Conservation (phyloP, 2,888 invertebrate genomes). For the Mimas tiliae region DNA sequence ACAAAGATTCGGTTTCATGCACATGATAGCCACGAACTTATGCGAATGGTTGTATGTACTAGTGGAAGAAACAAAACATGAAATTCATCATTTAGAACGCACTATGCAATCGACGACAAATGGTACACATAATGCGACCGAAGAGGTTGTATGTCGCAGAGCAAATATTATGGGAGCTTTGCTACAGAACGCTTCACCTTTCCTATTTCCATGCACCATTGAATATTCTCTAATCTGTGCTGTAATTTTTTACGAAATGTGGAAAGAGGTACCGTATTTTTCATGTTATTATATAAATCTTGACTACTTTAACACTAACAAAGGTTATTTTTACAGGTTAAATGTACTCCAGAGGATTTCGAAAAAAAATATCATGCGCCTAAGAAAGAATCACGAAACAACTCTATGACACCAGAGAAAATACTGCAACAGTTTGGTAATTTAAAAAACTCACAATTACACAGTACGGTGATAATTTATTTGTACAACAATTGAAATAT, state of each 20-base stretch:
- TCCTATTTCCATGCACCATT: slow-evolving; percentile 94
- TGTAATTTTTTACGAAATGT: slow-evolving; percentile 95
- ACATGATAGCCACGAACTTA: slow-evolving; percentile 96
- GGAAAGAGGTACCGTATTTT: slow-evolving; percentile 88
- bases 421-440: slow-evolving; percentile 81
- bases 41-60: slow-evolving; percentile 96
- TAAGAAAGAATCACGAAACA: slow-evolving; percentile 76
- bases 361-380: slow-evolving; percentile 68
- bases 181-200: slow-evolving; percentile 89
- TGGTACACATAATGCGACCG: slow-evolving; percentile 48
- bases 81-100: slow-evolving; percentile 89
- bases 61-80: slow-evolving; percentile 94
- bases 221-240: slow-evolving; percentile 97
- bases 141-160: slow-evolving; percentile 77
- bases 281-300: neutral
- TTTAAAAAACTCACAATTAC: neutral
- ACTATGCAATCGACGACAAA: slow-evolving; percentile 47
- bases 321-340: slow-evolving; percentile 58
- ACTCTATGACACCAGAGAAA: slow-evolving; percentile 80
- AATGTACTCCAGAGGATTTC: slow-evolving; percentile 78
- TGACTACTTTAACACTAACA: neutral
- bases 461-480: too few species aligned
- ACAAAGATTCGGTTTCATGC: slow-evolving; percentile 96
- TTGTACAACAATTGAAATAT: too few species aligned
- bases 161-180: slow-evolving; percentile 89